Base-by-base conservation (phyloP, 2,113 vertebrate genomes). In the Forbesichthys papilliferus region DNA sequence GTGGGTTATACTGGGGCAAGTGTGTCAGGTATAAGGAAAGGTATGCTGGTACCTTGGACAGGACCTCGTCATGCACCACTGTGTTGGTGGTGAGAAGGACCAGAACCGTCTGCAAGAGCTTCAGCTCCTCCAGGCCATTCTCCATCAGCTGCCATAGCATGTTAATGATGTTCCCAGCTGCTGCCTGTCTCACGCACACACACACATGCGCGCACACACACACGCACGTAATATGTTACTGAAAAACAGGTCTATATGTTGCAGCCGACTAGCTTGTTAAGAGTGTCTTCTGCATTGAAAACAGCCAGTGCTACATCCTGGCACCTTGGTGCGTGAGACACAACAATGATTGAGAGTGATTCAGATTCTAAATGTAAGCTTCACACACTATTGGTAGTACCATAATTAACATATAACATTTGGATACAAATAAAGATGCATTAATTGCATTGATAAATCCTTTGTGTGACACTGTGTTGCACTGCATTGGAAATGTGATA, bases 121-220 rank as follows among this genome's bases (percentile, higher is more conserved):
- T 99, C 58, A 99, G 93, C 91, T 99, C 98, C 91, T 99, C 98
- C 77, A 98, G 92, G 69, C 96, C 95, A 63, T 98, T 98, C 86
- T 99, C 98, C 98, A 99, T 99, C 82, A 99, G 93, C 82, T 99
- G 98, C 98, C 98, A 99, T 85, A 99, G 90, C 97, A 99, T 99
- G 90, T 98, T 98, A 87, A 99, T 98, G 83, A 99, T 96, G 91
- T 98, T 98, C 79, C 96, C 98, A 16, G 97, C 98, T 42, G 98
- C 97, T 68, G 93, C 94, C 98, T 99, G 91, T 55, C 12, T 11
- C 11, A 66, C 36, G 49, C 42, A 61, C 16, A 60, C 60, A 33
- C 42, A 69, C 48, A 52, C 27, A 46, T 51, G 16, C 16, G 16
- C 16, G 16, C 16, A 34, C 9, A 34, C 14, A 3, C 8, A 51